Base-by-base conservation (phyloP, 2,888 invertebrate species). In the Choreutis nemorana region DNA sequence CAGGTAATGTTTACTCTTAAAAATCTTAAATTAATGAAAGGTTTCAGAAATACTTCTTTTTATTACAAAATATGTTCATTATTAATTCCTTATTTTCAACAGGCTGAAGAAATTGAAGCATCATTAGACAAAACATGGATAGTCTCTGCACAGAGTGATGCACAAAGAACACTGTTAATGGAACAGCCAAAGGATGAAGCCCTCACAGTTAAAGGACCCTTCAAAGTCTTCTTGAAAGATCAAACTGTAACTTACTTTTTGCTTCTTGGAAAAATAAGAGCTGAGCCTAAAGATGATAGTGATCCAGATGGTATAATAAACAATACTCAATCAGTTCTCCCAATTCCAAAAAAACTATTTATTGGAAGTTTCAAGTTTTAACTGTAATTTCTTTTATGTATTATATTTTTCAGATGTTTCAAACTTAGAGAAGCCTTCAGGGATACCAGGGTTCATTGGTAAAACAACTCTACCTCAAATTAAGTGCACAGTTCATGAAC, bases 111-210 rank as follows among this genome's bases (percentile, higher is more conserved):
- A 42, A 79, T 94, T 30, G 81, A 85, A 43, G 89, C 90, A 45
- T 83, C 91, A 0, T 52, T 89, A 22, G 95, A 96, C 50, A 85
- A 93, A 45, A 97, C 96, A 0, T 97, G 96, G 93, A 86, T 97
- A 40, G 89, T 94, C 0, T 93, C 91, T 55, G 91, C 89, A 0
- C 94, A 94, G 60, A 91, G 93, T 63, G 82, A 83, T 5, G 72
- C 71, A 1, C 97, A 97, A 55, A 81, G 82, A 43, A 63, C 84
- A 25, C 67, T 97, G 4, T 55, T 97, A 8, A 60, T 68, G 0
- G 78, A 84, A 30, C 91, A 67, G 53, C 85, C 42, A 33, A 56
- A 42, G 34, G 70, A 81, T 42, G 81, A 81, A 42, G 87, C 87
- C 0, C 57, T 97, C 16, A 89, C 85, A 47, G 89, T 97, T 2